phyloP scores from a whole-genome alignment of 2,797 vertebrate genomes.

The Borostomias antarcticus region DNA sequence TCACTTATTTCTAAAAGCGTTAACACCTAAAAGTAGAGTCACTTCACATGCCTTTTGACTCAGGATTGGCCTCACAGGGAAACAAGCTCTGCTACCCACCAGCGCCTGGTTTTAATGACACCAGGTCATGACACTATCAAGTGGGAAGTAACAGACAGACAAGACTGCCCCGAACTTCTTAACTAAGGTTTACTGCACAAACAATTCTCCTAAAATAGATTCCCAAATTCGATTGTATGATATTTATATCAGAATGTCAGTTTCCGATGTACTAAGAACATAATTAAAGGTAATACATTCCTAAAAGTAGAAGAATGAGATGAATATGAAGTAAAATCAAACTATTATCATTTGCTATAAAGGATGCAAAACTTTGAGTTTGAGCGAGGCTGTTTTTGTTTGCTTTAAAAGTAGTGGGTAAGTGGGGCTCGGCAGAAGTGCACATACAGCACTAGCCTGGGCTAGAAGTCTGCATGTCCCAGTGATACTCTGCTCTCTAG shows the following conservation, averaged over 20 bases:
- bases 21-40: conserved; percentile 37
- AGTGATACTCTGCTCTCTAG: conserved; percentile 75
- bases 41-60: conserved; percentile 23
- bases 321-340: too few relatives aligned
- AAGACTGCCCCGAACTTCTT: background rate
- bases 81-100: conserved; percentile 17
- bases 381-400: background rate
- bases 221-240: too few relatives aligned
- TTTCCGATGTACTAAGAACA: too few relatives aligned
- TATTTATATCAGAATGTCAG: too few relatives aligned
- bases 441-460: conserved; percentile 8
- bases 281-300: too few relatives aligned
- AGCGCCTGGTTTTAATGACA: conserved; percentile 16
- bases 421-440: conserved; percentile 16
- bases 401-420: conserved; percentile 19
- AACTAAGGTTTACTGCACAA: background rate
- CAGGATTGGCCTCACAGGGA: conserved; percentile 21
- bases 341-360: background rate
- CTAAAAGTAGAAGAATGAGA: too few relatives aligned
- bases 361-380: background rate
- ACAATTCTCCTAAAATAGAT: too few relatives aligned
- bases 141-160: conserved; percentile 6
- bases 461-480: conserved; percentile 48
- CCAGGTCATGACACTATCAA: conserved; percentile 23
- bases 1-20: conserved; percentile 33